phyloP scores from a whole-genome alignment of 2,888 invertebrate genomes.

The Philhelius pedissequus region DNA sequence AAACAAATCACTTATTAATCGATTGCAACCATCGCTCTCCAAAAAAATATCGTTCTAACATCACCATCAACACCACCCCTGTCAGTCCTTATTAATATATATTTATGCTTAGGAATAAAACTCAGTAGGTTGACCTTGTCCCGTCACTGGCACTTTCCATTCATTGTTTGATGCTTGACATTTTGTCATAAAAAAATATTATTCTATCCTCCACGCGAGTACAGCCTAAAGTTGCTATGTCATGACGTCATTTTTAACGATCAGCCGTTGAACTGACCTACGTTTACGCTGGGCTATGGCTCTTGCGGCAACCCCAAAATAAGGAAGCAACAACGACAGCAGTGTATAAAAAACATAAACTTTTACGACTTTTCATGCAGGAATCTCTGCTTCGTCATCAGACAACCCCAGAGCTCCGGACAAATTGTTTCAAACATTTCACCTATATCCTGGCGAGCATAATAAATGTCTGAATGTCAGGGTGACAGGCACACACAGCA shows the following conservation, averaged over 20 bases:
- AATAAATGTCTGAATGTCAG: slow-evolving; percentile 68
- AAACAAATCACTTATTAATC: slow-evolving; percentile 50
- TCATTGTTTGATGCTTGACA: slow-evolving; percentile 50
- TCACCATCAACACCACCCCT: neutral
- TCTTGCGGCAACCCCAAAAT: slow-evolving; percentile 15
- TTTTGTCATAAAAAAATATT: slow-evolving; percentile 51
- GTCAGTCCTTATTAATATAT: slow-evolving; percentile 7
- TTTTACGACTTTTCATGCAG: slow-evolving; percentile 76
- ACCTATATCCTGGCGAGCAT: slow-evolving; percentile 67
- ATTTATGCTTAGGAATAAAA: slow-evolving; percentile 20
- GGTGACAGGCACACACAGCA: slow-evolving; percentile 54
- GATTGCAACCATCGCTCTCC: slow-evolving; percentile 6
- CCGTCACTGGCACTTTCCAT: slow-evolving; percentile 48
- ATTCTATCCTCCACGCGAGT: neutral
- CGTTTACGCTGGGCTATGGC: neutral
- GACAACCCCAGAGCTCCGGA: slow-evolving; percentile 49
- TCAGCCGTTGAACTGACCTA: slow-evolving; percentile 59
- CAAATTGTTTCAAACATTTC: slow-evolving; percentile 68
- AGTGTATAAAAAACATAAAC: slow-evolving; percentile 75
- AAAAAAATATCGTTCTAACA: neutral
- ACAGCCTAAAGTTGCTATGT: neutral
- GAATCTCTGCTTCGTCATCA: slow-evolving; percentile 61
- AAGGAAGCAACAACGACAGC: slow-evolving; percentile 1
- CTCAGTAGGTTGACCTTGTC: slow-evolving; percentile 51
- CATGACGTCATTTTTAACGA: slow-evolving; percentile 67